Percentiles rank a stretch among this genome's conserved stretches.
Conservation (phyloP, 2,888 invertebrate genomes). For the Eutolmus rufibarbis region DNA sequence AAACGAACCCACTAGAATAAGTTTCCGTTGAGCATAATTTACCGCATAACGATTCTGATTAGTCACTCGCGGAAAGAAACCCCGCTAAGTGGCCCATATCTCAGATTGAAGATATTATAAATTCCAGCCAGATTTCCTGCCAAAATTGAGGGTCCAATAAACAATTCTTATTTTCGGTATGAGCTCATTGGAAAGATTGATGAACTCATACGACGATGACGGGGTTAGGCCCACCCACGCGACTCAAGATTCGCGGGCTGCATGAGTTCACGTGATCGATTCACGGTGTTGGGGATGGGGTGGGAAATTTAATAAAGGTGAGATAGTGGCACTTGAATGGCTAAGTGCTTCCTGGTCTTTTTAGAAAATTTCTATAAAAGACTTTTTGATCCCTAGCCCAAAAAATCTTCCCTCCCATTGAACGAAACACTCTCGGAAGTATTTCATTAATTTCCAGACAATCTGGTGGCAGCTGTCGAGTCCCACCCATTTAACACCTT, state of each 20-base stretch:
- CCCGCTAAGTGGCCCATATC: not conserved
- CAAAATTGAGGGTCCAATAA: not conserved
- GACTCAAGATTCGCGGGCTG: not conserved
- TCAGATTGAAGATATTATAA: not conserved
- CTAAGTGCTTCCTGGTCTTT: not conserved
- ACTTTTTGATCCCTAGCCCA: not conserved
- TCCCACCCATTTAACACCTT: not conserved
- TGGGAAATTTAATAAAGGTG: not conserved
- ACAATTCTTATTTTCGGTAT: not conserved
- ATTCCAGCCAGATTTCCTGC: not conserved
- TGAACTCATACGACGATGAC: not conserved
- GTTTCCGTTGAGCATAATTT: conserved; percentile 6
- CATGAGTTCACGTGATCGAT: not conserved
- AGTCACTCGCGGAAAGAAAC: not conserved
- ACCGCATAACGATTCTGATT: conserved; percentile 15
- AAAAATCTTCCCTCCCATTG: not conserved
- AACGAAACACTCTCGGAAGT: not conserved
- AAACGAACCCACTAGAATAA: not conserved
- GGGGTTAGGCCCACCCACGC: not conserved
- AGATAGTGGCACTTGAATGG: not conserved
- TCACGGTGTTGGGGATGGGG: not conserved
- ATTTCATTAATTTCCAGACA: not conserved
- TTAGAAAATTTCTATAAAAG: not conserved
- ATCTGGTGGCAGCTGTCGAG: not conserved
- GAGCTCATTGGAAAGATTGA: not conserved